A percentile compares a stretch with the other conserved stretches of the same genome.
These are phyloP conservation scores for Anguilla rostrata DNA, from an alignment of 2,113 vertebrate species.

Conservation along the genomic window DNA sequence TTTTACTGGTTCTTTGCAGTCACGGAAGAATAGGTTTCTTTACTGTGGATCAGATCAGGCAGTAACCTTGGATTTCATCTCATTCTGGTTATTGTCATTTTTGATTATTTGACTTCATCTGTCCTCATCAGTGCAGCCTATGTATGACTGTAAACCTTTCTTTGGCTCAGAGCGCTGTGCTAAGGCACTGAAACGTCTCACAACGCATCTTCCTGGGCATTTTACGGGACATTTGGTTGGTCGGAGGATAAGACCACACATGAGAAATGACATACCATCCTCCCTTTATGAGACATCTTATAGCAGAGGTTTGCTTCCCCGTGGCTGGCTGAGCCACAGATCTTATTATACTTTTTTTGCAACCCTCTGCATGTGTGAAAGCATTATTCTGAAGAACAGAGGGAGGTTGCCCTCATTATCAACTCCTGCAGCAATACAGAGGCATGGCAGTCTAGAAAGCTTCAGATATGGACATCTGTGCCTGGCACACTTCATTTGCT, in stretches of 20 bases:
- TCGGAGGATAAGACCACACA: background rate
- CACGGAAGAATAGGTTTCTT: too few relatives aligned
- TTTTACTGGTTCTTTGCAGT: too few relatives aligned
- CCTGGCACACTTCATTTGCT: slow-evolving; percentile 38
- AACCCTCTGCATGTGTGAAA: slow-evolving; percentile 38
- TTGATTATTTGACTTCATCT: too few relatives aligned
- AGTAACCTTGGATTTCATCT: too few relatives aligned
- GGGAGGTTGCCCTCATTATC: slow-evolving; percentile 60
- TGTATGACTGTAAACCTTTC: too few relatives aligned
- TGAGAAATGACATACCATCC: background rate
- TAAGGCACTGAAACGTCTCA: too few relatives aligned
- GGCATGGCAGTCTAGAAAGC: slow-evolving; percentile 39
- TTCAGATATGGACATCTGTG: slow-evolving; percentile 38
- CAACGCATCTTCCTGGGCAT: too few relatives aligned
- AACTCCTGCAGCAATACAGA: slow-evolving; percentile 44
- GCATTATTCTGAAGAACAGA: slow-evolving; percentile 55
- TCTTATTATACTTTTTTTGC: slow-evolving; percentile 48
- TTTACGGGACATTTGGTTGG: too few relatives aligned
- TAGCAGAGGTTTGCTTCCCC: slow-evolving; percentile 41
- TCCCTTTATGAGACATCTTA: slow-evolving; percentile 41
- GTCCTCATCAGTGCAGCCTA: too few relatives aligned
- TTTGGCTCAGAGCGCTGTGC: too few relatives aligned
- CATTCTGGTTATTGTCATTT: too few relatives aligned
- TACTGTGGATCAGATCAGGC: too few relatives aligned
- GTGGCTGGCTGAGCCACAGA: slow-evolving; percentile 49